Evolutionary conservation across 2,797 vertebrate species (phyloP).

Genomic region (Cynodonichthys magdalenae): DNA sequence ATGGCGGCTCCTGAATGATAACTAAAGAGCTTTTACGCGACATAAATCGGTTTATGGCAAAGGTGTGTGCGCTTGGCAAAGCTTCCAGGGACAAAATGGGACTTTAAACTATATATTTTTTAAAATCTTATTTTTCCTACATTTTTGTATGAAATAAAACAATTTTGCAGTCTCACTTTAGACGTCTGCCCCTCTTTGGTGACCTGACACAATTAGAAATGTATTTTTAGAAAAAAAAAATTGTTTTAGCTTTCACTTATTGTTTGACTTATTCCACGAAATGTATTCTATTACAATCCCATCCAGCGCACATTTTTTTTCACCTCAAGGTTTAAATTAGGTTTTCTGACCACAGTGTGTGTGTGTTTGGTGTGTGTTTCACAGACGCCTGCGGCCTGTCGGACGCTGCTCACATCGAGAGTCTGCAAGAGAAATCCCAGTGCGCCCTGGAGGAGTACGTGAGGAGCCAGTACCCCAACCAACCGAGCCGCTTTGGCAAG

Average conservation of each 20-base stretch:
- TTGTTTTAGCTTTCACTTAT: conserved; percentile 6
- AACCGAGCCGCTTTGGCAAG: conserved; percentile 98
- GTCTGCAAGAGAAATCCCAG: conserved; percentile 97
- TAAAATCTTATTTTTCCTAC: not conserved
- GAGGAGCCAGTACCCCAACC: conserved; percentile 98
- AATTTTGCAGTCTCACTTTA: not conserved
- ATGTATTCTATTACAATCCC: conserved; percentile 1
- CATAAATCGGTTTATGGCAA: conserved; percentile 44
- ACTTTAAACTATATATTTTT: too few relatives aligned
- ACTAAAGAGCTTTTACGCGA: conserved; percentile 53
- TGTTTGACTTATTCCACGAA: conserved; percentile 19
- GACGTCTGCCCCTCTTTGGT: not conserved
- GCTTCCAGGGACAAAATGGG: conserved; percentile 6
- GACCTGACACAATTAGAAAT: conserved; percentile 13
- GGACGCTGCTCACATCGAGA: conserved; percentile 97
- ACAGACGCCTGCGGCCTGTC: conserved; percentile 97
- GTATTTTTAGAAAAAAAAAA: conserved; percentile 3
- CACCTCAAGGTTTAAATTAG: conserved; percentile 6
- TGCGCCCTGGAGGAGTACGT: conserved; percentile 98
- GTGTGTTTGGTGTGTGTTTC: conserved; percentile 37
- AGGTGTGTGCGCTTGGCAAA: conserved; percentile 47
- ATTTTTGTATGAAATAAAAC: too few relatives aligned
- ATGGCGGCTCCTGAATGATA: conserved; percentile 78
- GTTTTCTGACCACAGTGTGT: conserved; percentile 45
- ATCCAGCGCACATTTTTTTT: not conserved